phyloP scores from a whole-genome alignment of 2,888 invertebrate species.

The Mesorhabditis spiculigera region DNA sequence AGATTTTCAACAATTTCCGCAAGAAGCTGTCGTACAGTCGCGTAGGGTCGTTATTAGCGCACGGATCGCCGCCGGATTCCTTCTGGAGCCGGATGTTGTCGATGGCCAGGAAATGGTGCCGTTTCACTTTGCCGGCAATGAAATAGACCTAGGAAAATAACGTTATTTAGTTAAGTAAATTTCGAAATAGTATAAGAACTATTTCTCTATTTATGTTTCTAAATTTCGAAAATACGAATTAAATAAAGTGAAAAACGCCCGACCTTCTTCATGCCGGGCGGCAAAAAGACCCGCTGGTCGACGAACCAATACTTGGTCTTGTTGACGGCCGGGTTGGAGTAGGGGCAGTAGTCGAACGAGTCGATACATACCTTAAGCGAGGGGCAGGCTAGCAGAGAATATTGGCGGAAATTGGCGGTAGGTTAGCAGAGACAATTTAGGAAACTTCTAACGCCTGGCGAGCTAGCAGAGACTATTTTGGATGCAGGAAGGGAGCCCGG shows the following conservation, averaged over 20 bases:
- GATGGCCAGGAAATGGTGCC: slow-evolving; percentile 34
- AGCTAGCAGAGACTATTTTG: too few species aligned
- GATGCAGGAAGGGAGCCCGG: too few species aligned
- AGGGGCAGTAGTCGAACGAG: slow-evolving; percentile 39
- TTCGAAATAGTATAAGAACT: background rate
- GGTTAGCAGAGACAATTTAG: too few species aligned
- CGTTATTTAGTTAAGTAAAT: too few species aligned
- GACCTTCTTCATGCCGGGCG: slow-evolving; percentile 23
- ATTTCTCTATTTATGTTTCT: background rate
- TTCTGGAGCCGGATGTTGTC: slow-evolving; percentile 32
- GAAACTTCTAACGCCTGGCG: too few species aligned
- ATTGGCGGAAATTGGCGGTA: too few species aligned
- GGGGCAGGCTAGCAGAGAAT: too few species aligned
- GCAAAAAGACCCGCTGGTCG: slow-evolving; percentile 27
- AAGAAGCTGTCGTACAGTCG: too few species aligned
- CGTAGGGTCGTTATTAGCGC: slow-evolving; percentile 9
- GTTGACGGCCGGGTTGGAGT: slow-evolving; percentile 27
- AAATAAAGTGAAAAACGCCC: background rate
- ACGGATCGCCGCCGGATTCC: slow-evolving; percentile 9
- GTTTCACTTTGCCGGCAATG: slow-evolving; percentile 30
- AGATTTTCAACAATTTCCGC: background rate
- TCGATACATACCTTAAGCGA: slow-evolving; percentile 31
- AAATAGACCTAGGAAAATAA: slow-evolving; percentile 27
- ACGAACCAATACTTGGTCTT: slow-evolving; percentile 27
- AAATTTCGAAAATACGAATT: background rate